These are phyloP conservation scores for Arvicanthis niloticus DNA, from an alignment of 2,113 vertebrate species.

Conservation along the genomic window DNA sequence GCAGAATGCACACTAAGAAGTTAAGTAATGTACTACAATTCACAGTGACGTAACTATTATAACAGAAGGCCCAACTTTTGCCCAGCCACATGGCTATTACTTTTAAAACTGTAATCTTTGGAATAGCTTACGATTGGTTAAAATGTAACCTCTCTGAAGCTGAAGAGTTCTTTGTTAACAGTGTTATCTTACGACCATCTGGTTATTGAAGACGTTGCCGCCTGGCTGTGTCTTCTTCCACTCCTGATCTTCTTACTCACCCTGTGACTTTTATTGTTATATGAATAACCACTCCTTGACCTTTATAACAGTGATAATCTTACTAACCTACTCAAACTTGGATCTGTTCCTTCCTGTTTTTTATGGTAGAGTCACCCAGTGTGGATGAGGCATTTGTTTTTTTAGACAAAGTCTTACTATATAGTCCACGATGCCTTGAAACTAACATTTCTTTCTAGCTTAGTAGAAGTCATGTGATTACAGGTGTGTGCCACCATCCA, in stretches of 20 bases:
- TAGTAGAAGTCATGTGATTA: not conserved
- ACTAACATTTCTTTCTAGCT: not conserved
- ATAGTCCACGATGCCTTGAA: not conserved
- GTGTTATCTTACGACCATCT: not conserved
- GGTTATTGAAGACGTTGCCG: not conserved
- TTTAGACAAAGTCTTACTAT: not conserved
- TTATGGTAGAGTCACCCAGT: not conserved
- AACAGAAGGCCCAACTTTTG: not conserved
- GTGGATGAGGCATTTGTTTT: not conserved
- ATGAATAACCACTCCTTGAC: not conserved
- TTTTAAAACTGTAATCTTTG: not conserved
- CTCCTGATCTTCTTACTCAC: not conserved
- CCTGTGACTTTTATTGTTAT: conserved; percentile 10
- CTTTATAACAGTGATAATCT: conserved; percentile 1
- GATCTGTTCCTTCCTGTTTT: not conserved
- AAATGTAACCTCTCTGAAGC: not conserved
- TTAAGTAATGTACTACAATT: not conserved
- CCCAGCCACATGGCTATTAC: not conserved
- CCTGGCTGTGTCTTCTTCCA: not conserved
- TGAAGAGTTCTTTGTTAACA: not conserved
- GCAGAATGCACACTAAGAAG: conserved; percentile 13
- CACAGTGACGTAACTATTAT: not conserved
- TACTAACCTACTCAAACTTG: not conserved
- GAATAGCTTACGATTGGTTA: not conserved
- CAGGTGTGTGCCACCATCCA: not conserved